phyloP scores from a whole-genome alignment of 2,797 vertebrate species.

The Sebastes umbrosus region DNA sequence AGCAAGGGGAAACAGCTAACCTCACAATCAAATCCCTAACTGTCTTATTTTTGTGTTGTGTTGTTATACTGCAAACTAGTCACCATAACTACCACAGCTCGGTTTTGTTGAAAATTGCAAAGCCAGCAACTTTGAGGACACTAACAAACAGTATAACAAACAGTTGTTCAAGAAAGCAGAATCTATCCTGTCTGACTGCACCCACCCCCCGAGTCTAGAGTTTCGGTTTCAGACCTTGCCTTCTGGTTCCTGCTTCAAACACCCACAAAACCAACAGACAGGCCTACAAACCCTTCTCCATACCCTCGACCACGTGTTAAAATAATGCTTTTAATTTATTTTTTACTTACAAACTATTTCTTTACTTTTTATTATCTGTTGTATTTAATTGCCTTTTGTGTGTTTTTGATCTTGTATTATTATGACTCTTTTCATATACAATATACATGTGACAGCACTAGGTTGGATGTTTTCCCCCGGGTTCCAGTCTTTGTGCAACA shows the following conservation, averaged over 20 bases:
- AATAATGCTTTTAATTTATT: no score
- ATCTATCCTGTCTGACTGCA: background rate
- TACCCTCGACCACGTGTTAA: no score
- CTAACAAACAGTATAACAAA: no score
- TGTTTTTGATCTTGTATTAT: no score
- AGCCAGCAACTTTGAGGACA: background rate
- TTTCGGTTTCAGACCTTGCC: background rate
- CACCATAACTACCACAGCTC: background rate
- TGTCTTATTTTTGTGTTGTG: background rate
- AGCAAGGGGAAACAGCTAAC: background rate
- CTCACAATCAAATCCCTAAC: background rate
- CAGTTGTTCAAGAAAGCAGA: background rate
- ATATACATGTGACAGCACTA: background rate
- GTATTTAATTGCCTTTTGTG: no score
- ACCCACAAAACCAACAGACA: background rate
- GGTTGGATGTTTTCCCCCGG: background rate
- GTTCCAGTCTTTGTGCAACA: background rate
- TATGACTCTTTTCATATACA: no score
- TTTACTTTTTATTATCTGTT: no score
- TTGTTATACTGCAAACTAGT: background rate
- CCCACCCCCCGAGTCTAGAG: background rate
- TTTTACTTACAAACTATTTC: no score
- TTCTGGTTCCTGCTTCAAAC: background rate
- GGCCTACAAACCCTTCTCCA: fast-evolving
- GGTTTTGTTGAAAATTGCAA: background rate